Percentiles rank a stretch among this genome's conserved stretches.
phyloP scores from a whole-genome alignment of 2,888 invertebrate genomes.

The Cantharis rufa region DNA sequence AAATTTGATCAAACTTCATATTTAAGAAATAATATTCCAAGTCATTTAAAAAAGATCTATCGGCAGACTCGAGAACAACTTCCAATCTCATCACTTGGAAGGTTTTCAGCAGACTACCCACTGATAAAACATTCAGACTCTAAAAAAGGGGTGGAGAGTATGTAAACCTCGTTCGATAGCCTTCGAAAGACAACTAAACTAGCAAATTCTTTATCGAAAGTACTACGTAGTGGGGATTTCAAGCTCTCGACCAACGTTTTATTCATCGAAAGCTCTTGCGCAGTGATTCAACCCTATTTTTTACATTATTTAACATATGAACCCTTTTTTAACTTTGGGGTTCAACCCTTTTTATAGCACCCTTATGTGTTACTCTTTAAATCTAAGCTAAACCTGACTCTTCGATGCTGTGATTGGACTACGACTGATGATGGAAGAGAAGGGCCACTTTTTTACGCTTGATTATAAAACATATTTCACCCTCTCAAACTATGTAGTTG shows the following conservation, averaged over 20 bases:
- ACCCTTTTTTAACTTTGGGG: constrained; percentile 29
- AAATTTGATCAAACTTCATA: not conserved
- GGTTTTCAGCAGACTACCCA: not conserved
- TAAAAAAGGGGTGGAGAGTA: constrained; percentile 48
- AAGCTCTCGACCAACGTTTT: not conserved
- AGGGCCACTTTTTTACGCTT: not conserved
- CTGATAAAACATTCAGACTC: not conserved
- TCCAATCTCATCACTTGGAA: not conserved
- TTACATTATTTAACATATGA: constrained; percentile 30
- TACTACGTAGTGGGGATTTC: constrained; percentile 34
- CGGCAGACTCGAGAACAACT: not conserved
- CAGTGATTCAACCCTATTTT: constrained; percentile 33
- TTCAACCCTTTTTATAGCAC: constrained; percentile 27
- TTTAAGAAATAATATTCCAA: not conserved
- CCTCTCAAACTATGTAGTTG: not conserved
- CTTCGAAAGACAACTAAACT: constrained; percentile 30
- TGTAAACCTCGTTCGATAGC: constrained; percentile 43
- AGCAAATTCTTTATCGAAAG: constrained; percentile 8
- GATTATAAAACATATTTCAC: not conserved
- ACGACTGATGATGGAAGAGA: not conserved
- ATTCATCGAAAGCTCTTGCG: constrained; percentile 24
- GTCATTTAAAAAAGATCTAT: not conserved
- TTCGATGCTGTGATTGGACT: constrained; percentile 7
- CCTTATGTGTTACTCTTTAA: constrained; percentile 8
- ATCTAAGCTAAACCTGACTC: not conserved